phyloP scores from a whole-genome alignment of 2,113 vertebrate genomes.

The Plecotus auritus region DNA sequence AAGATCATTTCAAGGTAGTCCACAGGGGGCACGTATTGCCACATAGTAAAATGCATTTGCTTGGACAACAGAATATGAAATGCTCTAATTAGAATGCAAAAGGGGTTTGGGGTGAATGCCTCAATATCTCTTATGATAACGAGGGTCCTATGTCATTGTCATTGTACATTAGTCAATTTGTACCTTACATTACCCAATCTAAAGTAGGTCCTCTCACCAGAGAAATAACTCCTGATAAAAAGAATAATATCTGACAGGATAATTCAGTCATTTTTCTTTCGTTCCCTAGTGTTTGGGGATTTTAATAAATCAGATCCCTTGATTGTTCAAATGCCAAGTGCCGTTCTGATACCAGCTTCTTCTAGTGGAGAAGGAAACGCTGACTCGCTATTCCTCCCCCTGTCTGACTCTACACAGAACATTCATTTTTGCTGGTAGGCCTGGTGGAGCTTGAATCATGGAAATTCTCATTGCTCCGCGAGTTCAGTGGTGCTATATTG shows the following conservation, averaged over 20 bases:
- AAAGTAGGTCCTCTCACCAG: background rate
- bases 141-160: background rate
- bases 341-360: background rate
- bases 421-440: background rate
- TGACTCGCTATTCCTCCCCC: background rate
- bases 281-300: background rate
- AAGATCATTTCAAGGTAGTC: background rate
- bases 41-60: background rate
- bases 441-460: background rate
- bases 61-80: background rate
- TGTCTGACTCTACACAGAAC: background rate
- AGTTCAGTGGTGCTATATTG: background rate
- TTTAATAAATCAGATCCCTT: background rate
- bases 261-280: background rate
- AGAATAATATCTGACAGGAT: background rate
- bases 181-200: background rate
- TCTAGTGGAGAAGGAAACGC: background rate
- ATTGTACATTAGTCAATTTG: rapidly evolving
- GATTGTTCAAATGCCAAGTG: background rate
- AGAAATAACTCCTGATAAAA: background rate
- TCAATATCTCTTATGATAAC: rapidly evolving
- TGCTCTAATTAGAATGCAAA: background rate
- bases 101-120: too few relatives aligned
- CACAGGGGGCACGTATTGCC: background rate
- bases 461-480: slow-evolving; percentile 18